Evolutionary conservation across 2,113 vertebrate genomes (phyloP).

Genomic region (Indri indri): DNA sequence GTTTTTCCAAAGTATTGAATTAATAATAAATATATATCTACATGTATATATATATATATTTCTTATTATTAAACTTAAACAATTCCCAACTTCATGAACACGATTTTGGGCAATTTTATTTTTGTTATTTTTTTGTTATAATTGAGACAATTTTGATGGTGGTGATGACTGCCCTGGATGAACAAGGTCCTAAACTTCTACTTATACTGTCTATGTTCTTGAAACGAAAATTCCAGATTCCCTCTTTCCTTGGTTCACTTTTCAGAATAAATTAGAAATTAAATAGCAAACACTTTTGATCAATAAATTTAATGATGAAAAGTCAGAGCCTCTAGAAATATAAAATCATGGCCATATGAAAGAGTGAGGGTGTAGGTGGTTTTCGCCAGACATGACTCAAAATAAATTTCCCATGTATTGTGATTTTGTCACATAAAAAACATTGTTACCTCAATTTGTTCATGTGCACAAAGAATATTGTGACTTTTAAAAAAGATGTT

Average conservation of each 20-base stretch:
- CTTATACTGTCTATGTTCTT: neutral
- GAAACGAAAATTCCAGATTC: neutral
- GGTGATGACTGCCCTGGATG: too few relatives aligned
- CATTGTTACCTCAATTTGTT: neutral
- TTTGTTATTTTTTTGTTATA: neutral
- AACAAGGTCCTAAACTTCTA: neutral
- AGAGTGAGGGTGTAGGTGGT: neutral
- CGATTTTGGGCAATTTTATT: neutral
- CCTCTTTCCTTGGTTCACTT: neutral
- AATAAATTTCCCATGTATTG: neutral
- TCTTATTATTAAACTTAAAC: neutral
- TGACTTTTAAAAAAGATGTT: neutral
- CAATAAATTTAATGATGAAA: neutral
- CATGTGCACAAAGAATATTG: neutral
- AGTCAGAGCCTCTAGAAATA: neutral
- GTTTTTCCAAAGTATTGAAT: neutral
- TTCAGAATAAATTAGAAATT: conserved; percentile 18
- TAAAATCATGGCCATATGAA: neutral
- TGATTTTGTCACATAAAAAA: neutral
- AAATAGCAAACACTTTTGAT: neutral
- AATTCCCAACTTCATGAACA: neutral
- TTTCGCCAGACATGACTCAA: neutral
- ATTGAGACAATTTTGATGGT: neutral
- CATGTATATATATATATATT: neutral
- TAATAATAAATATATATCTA: neutral